Conservation (phyloP, 2,113 vertebrate species). For the Verasper variegatus region DNA sequence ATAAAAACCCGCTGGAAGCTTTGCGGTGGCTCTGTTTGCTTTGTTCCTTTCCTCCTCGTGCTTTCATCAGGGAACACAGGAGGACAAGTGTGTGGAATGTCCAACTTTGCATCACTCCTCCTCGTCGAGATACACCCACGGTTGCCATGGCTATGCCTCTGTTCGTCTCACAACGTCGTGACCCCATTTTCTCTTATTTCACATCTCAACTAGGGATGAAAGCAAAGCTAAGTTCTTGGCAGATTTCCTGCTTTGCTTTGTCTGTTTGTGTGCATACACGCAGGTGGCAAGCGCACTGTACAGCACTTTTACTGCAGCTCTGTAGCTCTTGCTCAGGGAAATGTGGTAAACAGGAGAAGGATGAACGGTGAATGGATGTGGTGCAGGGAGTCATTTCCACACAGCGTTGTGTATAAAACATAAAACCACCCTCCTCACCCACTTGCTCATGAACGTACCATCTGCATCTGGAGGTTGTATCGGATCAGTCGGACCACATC, state of each 20-base stretch:
- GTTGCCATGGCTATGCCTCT: constrained; percentile 44
- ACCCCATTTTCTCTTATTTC: constrained; percentile 34
- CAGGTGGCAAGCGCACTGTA: neutral
- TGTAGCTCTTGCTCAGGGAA: neutral
- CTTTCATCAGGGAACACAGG: constrained; percentile 47
- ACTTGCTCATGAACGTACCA: neutral
- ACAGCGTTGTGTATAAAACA: neutral
- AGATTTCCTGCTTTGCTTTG: neutral
- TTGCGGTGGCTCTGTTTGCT: constrained; percentile 22
- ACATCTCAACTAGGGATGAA: constrained; percentile 21
- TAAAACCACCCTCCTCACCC: neutral
- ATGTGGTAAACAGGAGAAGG: neutral
- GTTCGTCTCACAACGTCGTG: constrained; percentile 22
- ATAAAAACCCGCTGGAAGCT: constrained; percentile 57
- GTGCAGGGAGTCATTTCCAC: too few relatives aligned
- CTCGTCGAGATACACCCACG: constrained; percentile 21
- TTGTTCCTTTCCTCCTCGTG: constrained; percentile 34
- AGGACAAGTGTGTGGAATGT: constrained; percentile 57
- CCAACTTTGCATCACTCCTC: constrained; percentile 27
- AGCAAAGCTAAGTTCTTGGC: constrained; percentile 4
- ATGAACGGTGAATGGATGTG: neutral
- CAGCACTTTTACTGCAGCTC: neutral
- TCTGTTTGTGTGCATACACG: constrained; percentile 13
- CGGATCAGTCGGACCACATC: too few relatives aligned
- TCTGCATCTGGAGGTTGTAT: too few relatives aligned